Percentiles rank a stretch among this genome's conserved stretches.
Evolutionary conservation across 2,113 vertebrate genomes (phyloP).

Genomic region (Petaurus breviceps): DNA sequence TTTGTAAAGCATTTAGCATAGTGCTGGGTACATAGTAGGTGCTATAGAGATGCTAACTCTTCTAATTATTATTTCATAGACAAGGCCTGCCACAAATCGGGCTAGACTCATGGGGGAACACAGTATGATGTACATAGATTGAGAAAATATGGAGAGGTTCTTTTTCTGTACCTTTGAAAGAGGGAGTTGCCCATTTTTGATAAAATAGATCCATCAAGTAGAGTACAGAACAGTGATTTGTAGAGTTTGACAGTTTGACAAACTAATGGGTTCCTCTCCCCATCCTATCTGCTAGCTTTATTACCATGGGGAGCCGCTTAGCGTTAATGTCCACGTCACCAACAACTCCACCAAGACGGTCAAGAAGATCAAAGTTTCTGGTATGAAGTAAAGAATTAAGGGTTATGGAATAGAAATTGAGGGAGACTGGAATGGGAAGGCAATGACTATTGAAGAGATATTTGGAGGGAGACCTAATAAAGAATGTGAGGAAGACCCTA

Average conservation of each 20-base stretch:
- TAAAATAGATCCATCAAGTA: not conserved
- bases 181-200: not conserved
- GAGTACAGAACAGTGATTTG: not conserved
- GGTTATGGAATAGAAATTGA: not conserved
- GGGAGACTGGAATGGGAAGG: not conserved
- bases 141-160: not conserved
- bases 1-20: not conserved
- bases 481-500: not conserved
- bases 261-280: not conserved
- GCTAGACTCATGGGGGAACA: not conserved
- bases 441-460: conserved; percentile 3
- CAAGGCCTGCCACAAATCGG: not conserved
- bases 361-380: conserved; percentile 93
- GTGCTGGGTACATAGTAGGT: not conserved
- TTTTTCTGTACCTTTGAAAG: not conserved
- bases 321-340: conserved; percentile 94
- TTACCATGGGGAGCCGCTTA: conserved; percentile 92
- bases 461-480: not conserved
- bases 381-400: conserved; percentile 70
- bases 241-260: not conserved
- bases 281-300: conserved; percentile 85
- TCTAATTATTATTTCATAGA: not conserved
- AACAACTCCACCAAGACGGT: conserved; percentile 95
- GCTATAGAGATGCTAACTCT: not conserved
- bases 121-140: too few relatives aligned